Evolutionary conservation across 35 echinoderm and acorn worm genomes (phyloP), one percentile per base, ranked within the genome.

Genomic region (Heliocidaris tuberculata): DNA sequence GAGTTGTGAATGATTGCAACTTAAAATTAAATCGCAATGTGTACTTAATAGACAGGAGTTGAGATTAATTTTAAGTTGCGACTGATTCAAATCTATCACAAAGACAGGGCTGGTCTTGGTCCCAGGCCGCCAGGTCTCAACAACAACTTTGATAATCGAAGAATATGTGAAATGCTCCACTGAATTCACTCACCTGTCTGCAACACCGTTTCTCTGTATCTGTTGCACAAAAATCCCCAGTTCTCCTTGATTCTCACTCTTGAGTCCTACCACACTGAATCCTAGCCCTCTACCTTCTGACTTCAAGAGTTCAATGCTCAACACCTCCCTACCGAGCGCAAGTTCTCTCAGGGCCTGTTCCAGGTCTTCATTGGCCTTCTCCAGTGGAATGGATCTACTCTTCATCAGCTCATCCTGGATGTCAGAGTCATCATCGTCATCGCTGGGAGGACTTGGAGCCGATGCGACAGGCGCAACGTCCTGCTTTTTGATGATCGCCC

Each of bases 141-240:
- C 35, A 42, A 42, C 35, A 42, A 42, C 35, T 42, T 3, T 42
- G 35, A 42, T 42, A 42, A 42, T 42, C 3, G 35, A 3, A 42
- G 35, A 42, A 42, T 42, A 42, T 42, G 35, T 42, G 35, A 42
- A 42, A 42, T 42, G 35, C 0, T 42, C 1, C 35, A 42, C 35
- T 78, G 65, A 78, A 24, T 78, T 6, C 15, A 48, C 97, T 95
- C 93, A 99, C 98, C 95, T 97, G 11, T 92, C 98, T 95, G 97
- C 98, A 13, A 96, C 94, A 71, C 97, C 95, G 88, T 89, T 95
- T 10, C 94, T 96, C 70, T 99, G 98, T 50, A 99, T 96, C 95
- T 97, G 96, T 90, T 99, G 98, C 47, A 99, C 97, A 96, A 99
- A 99, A 24, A 99, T 99, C 2, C 98, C 98, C 4, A 99, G 88